Conservation (phyloP, 2,797 vertebrate species). For the Decapterus maruadsi region DNA sequence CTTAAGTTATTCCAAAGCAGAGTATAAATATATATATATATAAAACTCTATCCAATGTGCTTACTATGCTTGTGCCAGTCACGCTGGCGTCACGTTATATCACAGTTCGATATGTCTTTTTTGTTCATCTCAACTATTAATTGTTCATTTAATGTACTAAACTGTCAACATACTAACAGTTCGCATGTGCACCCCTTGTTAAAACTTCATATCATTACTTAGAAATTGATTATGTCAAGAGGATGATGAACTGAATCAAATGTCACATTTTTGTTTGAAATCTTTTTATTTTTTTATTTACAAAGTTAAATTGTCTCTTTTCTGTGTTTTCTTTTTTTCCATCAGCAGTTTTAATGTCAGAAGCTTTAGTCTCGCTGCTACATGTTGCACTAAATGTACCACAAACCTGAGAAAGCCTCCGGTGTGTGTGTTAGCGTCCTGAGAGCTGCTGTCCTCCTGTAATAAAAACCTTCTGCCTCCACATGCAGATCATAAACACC, state of each 20-base stretch:
- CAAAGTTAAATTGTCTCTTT: neutral
- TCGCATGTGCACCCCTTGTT: constrained; percentile 10
- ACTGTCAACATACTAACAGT: neutral
- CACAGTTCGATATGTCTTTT: constrained; percentile 16
- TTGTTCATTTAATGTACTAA: neutral
- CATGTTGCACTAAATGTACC: constrained; percentile 43
- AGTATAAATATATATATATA: constrained; percentile 20
- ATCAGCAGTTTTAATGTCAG: constrained; percentile 13
- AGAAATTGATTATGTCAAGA: no score
- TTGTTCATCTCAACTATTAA: neutral
- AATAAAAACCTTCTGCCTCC: constrained; percentile 78
- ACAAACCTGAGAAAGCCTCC: constrained; percentile 20
- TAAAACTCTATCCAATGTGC: constrained; percentile 10
- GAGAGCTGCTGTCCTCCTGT: constrained; percentile 27
- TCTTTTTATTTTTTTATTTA: neutral
- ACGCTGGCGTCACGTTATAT: constrained; percentile 51
- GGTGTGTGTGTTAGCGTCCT: neutral
- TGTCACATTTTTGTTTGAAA: neutral
- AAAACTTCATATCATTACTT: neutral
- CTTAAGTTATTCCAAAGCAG: constrained; percentile 40
- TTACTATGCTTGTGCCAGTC: constrained; percentile 51
- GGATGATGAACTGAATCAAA: neutral
- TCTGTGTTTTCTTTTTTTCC: constrained; percentile 6
- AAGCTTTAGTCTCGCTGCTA: constrained; percentile 19
- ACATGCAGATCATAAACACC: constrained; percentile 39